Conservation (phyloP, 2,797 vertebrate species). For the Eremophila alpestris region DNA sequence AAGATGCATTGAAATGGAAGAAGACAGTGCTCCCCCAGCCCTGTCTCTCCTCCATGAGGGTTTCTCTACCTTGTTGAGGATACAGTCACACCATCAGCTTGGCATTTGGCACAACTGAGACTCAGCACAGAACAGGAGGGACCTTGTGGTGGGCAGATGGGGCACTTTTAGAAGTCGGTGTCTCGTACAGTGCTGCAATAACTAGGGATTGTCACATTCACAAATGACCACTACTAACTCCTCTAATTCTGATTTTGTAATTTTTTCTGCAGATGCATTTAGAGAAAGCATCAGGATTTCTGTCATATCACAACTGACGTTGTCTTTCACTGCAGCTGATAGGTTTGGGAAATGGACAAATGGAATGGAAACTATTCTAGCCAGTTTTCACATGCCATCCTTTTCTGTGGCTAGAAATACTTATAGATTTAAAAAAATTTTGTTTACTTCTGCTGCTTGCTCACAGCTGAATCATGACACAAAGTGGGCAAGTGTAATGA, state of each 20-base stretch:
- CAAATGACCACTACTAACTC: neutral
- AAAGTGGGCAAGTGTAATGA: neutral
- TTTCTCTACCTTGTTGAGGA: neutral
- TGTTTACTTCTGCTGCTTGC: neutral
- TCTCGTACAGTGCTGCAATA: neutral
- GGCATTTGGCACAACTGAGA: neutral
- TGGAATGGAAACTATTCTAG: neutral
- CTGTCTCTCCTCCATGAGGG: neutral
- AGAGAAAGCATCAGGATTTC: neutral
- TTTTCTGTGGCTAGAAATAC: neutral
- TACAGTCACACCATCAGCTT: neutral
- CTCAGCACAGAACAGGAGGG: neutral
- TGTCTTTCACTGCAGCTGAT: neutral
- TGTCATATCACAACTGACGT: neutral
- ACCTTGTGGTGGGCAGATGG: accelerated
- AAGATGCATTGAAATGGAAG: neutral
- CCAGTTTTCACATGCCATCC: neutral
- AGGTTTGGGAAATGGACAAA: neutral
- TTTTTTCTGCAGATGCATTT: neutral
- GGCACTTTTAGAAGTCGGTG: neutral
- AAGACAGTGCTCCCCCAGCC: neutral
- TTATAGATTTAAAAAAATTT: neutral
- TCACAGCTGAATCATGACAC: neutral
- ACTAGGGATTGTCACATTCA: accelerated
- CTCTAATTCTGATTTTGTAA: neutral